phyloP scores from a whole-genome alignment of 2,888 invertebrate species.

The Gari tellinella region DNA sequence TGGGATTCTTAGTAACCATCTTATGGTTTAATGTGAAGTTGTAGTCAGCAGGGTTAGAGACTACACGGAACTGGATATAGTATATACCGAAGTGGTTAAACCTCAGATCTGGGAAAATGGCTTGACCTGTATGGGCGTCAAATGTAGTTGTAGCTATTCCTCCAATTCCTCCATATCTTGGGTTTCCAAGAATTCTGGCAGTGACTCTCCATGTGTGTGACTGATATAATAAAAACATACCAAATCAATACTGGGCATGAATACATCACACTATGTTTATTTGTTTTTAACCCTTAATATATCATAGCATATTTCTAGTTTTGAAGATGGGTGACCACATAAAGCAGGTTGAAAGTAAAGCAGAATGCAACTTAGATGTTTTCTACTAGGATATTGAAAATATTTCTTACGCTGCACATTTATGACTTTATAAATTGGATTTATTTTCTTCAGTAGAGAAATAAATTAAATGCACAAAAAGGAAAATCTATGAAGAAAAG shows the following conservation, averaged over 20 bases:
- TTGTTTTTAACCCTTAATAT: too few species aligned
- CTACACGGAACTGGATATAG: slow-evolving; percentile 54
- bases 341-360: too few species aligned
- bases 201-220: slow-evolving; percentile 65
- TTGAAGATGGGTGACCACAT: too few species aligned
- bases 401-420: too few species aligned
- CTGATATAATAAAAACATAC: slow-evolving; percentile 40
- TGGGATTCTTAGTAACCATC: slow-evolving; percentile 42
- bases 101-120: slow-evolving; percentile 60
- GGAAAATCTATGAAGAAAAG: background rate
- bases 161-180: slow-evolving; percentile 50
- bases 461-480: too few species aligned
- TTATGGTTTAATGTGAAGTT: slow-evolving; percentile 43
- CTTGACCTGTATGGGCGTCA: slow-evolving; percentile 57
- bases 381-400: too few species aligned
- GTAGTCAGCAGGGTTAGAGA: slow-evolving; percentile 60
- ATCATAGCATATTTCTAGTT: too few species aligned
- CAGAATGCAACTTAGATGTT: too few species aligned
- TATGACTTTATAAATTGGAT: too few species aligned
- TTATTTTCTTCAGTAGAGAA: too few species aligned
- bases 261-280: too few species aligned
- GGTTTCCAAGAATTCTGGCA: slow-evolving; percentile 42
- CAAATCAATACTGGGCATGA: too few species aligned
- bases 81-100: slow-evolving; percentile 67
- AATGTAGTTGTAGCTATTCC: slow-evolving; percentile 51